Conservation (phyloP, 2,113 vertebrate species). For the Pongo abelii region DNA sequence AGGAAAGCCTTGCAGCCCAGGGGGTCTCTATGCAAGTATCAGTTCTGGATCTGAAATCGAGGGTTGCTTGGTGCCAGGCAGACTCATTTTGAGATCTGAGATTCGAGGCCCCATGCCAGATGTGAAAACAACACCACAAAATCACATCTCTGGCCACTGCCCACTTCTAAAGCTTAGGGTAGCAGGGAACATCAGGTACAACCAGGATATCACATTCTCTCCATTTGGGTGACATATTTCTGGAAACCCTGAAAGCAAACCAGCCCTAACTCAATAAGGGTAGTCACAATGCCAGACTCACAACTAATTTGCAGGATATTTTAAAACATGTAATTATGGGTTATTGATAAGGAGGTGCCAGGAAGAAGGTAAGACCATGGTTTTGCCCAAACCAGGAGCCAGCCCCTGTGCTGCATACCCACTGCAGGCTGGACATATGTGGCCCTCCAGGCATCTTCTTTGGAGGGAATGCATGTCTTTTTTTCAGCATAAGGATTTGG, state of each 20-base stretch:
- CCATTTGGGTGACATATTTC: no score
- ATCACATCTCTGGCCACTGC: neutral
- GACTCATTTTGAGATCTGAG: neutral
- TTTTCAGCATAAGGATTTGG: neutral
- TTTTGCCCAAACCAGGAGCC: neutral
- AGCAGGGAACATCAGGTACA: rapidly evolving
- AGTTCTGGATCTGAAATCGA: neutral
- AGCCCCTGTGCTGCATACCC: rapidly evolving
- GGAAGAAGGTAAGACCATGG: neutral
- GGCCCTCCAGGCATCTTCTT: neutral
- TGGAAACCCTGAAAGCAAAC: neutral
- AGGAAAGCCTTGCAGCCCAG: neutral
- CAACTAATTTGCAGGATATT: rapidly evolving
- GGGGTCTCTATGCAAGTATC: rapidly evolving
- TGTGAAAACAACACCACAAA: neutral
- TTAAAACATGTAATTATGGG: neutral
- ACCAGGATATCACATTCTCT: rapidly evolving
- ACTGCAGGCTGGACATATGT: rapidly evolving
- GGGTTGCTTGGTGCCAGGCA: rapidly evolving
- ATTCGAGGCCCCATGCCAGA: neutral
- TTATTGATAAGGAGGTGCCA: neutral
- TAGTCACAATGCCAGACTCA: neutral
- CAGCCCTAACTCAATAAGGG: neutral
- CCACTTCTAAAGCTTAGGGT: neutral
- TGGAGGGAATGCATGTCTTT: neutral